phyloP scores from a whole-genome alignment of 2,888 invertebrate species.

The Zhengitettix transpicula region DNA sequence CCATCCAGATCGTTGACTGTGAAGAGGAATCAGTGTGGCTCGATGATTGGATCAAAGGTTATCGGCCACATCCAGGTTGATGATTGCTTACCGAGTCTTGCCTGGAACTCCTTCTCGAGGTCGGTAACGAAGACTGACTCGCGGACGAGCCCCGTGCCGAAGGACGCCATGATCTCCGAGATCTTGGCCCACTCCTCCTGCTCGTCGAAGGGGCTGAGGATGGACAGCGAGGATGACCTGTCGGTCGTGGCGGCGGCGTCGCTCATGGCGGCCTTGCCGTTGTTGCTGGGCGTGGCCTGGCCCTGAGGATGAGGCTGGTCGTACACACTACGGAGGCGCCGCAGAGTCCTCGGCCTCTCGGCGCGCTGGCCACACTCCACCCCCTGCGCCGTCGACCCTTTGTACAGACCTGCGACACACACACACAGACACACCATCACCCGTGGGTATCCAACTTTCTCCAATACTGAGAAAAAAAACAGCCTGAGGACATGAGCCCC shows the following conservation, averaged over 20 bases:
- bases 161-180: conserved; percentile 87
- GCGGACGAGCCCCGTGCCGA: conserved; percentile 66
- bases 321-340: conserved; percentile 58
- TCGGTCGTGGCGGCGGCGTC: conserved; percentile 1
- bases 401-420: conserved; percentile 51
- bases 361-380: conserved; percentile 25
- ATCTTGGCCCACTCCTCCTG: conserved; percentile 94
- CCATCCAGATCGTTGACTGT: no score
- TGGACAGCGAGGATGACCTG: conserved; percentile 27
- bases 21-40: no score
- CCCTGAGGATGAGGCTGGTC: conserved; percentile 28
- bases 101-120: conserved; percentile 62
- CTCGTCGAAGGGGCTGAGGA: conserved; percentile 81
- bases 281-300: conserved; percentile 1
- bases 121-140: conserved; percentile 65
- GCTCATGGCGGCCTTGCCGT: conserved; percentile 24
- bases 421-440: neutral
- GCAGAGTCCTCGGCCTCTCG: conserved; percentile 57
- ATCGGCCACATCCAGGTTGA: no score
- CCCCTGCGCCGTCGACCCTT: conserved; percentile 50
- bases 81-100: conserved; percentile 35
- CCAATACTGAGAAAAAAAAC: no score
- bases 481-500: no score
- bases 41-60: no score
- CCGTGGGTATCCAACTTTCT: no score